Base-by-base conservation (phyloP, 2,888 invertebrate genomes). In the Drosophila nigritarsus region DNA sequence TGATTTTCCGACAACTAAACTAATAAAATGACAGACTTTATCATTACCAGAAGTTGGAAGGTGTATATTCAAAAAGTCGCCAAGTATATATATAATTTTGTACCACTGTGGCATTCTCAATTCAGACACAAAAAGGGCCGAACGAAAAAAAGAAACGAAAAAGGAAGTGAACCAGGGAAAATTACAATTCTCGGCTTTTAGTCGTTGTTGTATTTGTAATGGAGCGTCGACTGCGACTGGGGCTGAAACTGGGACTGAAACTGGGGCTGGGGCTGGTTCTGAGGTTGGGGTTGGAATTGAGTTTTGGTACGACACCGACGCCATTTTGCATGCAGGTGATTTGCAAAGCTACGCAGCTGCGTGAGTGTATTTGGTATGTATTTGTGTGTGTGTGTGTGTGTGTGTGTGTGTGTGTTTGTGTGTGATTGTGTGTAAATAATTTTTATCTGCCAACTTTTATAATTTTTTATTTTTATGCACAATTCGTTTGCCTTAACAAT, bases 371-470 rank as follows among this genome's bases (percentile, higher is more conserved):
- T 65, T 58, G 58, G 66, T 61, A 9, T n/a, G n/a, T 40, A 4
- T n/a, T 4, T 63, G 59, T 42, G 53, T 59, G 73, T 60, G 65
- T 54, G 60, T 49, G 60, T 38, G 62, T 60, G 67, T 7, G 7
- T 78, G 81, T 65, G 74, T 78, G 82, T 71, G 82, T n/a, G n/a
- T n/a, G n/a, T n/a, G n/a, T n/a, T n/a, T n/a, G n/a, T 42, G 42
- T 45, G 45, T 45, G 45, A 45, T 45, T 45, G 45, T 45, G 45
- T 45, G 45, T 45, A 45, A 45, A 45, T 45, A 87, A 90, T 85
- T 90, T 90, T 90, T 91, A 90, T 90, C 87, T 91, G 87, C 78
- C 82, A 91, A 87, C 83, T 90, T 90, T 91, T 89, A 89, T 90
- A 85, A 90, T 85, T 91, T 90, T 90, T 89, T 85, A 84, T 89